These are phyloP conservation scores for Caenorhabditis parvicauda DNA, from an alignment of 2,888 invertebrate genomes.

Conservation along the genomic window DNA sequence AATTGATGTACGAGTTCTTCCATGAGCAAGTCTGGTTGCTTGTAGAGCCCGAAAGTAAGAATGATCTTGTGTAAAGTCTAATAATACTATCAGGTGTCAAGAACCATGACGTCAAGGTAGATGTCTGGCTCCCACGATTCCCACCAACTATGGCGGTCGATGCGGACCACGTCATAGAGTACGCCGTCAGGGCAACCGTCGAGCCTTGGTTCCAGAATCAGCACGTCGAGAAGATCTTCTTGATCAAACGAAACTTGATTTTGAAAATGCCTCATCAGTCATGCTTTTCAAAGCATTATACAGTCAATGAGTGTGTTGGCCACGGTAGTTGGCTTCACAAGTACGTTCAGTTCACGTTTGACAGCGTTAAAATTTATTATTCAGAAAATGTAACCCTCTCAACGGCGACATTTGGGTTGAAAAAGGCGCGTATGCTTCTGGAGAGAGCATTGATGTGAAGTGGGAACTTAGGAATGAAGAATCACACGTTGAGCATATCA, in stretches of 20 bases:
- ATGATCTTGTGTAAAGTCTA: background rate
- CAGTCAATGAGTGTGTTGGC: conserved; percentile 44
- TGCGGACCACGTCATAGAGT: conserved; percentile 35
- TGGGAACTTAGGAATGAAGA: conserved; percentile 36
- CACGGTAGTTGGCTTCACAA: conserved; percentile 31
- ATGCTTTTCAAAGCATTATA: conserved; percentile 30
- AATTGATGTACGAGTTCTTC: conserved; percentile 39
- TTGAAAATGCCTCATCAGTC: conserved; percentile 44
- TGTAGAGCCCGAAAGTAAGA: conserved; percentile 18
- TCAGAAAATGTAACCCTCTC: conserved; percentile 42
- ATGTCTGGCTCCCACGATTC: conserved; percentile 48
- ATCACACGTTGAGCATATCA: conserved; percentile 21
- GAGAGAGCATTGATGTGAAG: conserved; percentile 32
- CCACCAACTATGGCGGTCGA: conserved; percentile 42
- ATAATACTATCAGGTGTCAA: conserved; percentile 10
- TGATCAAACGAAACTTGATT: conserved; percentile 27
- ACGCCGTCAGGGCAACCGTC: conserved; percentile 42
- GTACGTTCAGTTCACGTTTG: conserved; percentile 9
- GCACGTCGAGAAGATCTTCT: conserved; percentile 39
- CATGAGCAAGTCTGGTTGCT: conserved; percentile 47
- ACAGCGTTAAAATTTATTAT: background rate
- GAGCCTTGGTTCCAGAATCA: conserved; percentile 47
- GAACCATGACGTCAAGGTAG: conserved; percentile 24
- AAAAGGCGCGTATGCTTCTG: conserved; percentile 34
- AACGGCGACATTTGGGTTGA: conserved; percentile 42